Evolutionary conservation across 1,140 invertebrate genomes (phyloP), one percentile per base, ranked within the genome.

Genomic region (Pentalonia nigronervosa): DNA sequence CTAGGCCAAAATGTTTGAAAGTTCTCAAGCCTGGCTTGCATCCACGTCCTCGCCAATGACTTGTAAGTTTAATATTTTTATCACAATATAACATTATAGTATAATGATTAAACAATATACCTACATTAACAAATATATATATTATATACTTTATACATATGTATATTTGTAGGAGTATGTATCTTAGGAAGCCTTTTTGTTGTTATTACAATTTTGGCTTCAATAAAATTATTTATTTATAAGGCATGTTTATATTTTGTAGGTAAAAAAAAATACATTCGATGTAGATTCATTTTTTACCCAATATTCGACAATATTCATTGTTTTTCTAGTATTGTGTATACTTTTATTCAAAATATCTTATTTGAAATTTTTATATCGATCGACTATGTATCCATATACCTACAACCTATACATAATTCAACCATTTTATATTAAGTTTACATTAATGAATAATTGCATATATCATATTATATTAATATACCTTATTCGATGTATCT

Each of bases 1-100:
- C 94, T 97, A 98, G 98, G 97, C 98, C 94, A 98, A 98, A 96
- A 96, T 98, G 96, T 96, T 98, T 95, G 98, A 98, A 95, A 98
- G 97, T 93, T 98, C 98, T 94, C 97, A 98, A 95, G 97, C 97
- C 95, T 98, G 98, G 97, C 97, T 98, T 95, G 97, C 97, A 94
- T 97, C 97, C 94, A 97, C 97, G 93, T 97, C 97, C 93, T 98
- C 97, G 93, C 97, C 97, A 95, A 97, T 98, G 96, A 97, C 97
- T 97, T 97, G 97, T 98, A 97, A 97, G 97, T 97, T 94, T 90
- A 67, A 93, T 48, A 48, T 87, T 88, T 50, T 67, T 76, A 81
- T 45, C 56, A 30, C 90, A 60, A 41, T 41, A 41, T 41, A 41
- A n/a, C 30, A 93, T 30, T 45, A 41, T 90, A 34, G 4, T 76